These are phyloP conservation scores for Phragmatobia fuliginosa DNA, from an alignment of 2,888 invertebrate genomes.

Conservation along the genomic window DNA sequence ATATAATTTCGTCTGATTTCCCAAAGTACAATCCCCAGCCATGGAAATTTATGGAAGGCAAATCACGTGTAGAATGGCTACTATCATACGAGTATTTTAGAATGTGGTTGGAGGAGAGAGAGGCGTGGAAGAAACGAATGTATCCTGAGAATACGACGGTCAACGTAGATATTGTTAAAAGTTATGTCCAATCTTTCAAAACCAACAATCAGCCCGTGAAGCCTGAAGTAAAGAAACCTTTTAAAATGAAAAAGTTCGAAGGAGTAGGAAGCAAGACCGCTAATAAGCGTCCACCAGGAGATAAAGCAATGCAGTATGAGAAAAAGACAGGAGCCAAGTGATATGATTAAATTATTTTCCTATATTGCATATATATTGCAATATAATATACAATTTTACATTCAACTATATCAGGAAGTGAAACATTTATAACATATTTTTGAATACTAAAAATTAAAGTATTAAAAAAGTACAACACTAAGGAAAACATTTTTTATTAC, in stretches of 20 bases:
- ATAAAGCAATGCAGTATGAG: slow-evolving; percentile 70
- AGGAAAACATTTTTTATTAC: neutral
- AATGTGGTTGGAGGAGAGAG: slow-evolving; percentile 86
- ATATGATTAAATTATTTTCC: neutral
- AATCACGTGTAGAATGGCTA: slow-evolving; percentile 77
- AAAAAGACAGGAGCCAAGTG: slow-evolving; percentile 39
- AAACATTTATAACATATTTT: neutral
- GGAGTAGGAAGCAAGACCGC: slow-evolving; percentile 66
- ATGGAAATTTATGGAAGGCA: slow-evolving; percentile 85
- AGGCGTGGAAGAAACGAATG: slow-evolving; percentile 83
- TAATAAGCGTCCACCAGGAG: slow-evolving; percentile 63
- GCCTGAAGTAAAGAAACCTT: slow-evolving; percentile 79
- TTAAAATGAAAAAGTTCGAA: slow-evolving; percentile 82
- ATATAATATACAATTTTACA: slow-evolving; percentile 5
- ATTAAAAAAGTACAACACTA: neutral
- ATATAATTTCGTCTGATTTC: slow-evolving; percentile 86
- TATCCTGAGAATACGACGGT: slow-evolving; percentile 80
- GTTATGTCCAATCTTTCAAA: slow-evolving; percentile 80
- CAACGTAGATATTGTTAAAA: slow-evolving; percentile 79
- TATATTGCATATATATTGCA: too few relatives aligned
- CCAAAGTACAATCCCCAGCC: slow-evolving; percentile 81
- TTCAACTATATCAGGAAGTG: neutral
- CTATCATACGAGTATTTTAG: slow-evolving; percentile 86
- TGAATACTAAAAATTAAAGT: neutral
- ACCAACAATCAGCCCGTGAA: slow-evolving; percentile 75